phyloP scores from a whole-genome alignment of 1,140 invertebrate species.

The Drosophila pachea region DNA sequence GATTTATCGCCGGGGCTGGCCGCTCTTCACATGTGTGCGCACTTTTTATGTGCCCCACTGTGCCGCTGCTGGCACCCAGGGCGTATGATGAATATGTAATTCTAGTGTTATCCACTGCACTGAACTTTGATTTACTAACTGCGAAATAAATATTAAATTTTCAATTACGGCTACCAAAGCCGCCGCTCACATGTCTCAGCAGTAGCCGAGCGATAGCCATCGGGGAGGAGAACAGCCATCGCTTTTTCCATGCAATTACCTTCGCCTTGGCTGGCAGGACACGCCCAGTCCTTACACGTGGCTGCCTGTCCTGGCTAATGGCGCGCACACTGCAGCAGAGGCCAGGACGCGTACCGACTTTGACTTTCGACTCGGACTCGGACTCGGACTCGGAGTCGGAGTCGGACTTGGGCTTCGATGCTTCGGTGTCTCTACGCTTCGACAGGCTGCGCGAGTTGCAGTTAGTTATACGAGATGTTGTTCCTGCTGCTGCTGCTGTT shows the following conservation, averaged over 20 bases:
- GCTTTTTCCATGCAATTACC: conserved; percentile 76
- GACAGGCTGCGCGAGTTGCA: conserved; percentile 42
- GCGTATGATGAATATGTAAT: conserved; percentile 76
- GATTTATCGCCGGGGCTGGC: conserved; percentile 58
- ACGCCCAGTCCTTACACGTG: conserved; percentile 41
- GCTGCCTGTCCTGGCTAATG: conserved; percentile 42
- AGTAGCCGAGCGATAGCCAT: conserved; percentile 1
- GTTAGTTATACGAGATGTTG: conserved; percentile 20
- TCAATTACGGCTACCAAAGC: conserved; percentile 60
- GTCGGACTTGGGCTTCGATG: conserved; percentile 6
- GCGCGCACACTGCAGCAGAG: conserved; percentile 37
- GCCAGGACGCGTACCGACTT: conserved; percentile 19
- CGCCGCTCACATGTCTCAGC: background rate
- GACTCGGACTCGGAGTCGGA: conserved; percentile 9
- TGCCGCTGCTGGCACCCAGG: conserved; percentile 43
- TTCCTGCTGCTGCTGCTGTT: conserved; percentile 22
- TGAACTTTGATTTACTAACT: conserved; percentile 77
- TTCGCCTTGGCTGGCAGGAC: conserved; percentile 36
- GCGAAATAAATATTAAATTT: conserved; percentile 77
- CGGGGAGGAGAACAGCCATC: conserved; percentile 33
- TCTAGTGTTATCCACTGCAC: conserved; percentile 64
- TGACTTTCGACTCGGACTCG: conserved; percentile 19
- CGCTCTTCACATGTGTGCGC: conserved; percentile 49
- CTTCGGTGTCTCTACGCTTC: conserved; percentile 38
- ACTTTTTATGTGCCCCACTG: conserved; percentile 27